phyloP scores from a whole-genome alignment of 2,888 invertebrate species.

The Tyria jacobaeae region DNA sequence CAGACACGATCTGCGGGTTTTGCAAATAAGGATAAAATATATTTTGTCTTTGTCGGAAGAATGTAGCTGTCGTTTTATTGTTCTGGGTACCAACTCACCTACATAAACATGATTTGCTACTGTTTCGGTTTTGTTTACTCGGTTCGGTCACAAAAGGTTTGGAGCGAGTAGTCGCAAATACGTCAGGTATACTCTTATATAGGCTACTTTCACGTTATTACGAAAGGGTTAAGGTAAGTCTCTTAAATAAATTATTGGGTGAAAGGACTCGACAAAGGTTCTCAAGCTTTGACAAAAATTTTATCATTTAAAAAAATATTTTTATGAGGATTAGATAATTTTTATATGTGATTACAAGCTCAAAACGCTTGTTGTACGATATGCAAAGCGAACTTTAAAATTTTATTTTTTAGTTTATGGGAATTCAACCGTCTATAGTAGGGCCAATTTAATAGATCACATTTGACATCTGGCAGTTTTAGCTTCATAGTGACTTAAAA shows the following conservation, averaged over 20 bases:
- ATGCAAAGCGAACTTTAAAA: too few species aligned
- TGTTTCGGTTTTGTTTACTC: slow-evolving; percentile 11
- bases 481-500: too few species aligned
- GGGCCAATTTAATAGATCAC: too few species aligned
- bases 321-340: neutral
- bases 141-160: slow-evolving; percentile 1
- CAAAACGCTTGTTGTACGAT: too few species aligned
- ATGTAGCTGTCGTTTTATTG: slow-evolving; percentile 51
- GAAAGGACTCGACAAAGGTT: neutral
- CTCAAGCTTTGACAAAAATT: neutral
- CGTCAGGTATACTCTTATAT: neutral
- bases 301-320: neutral
- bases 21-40: slow-evolving; percentile 58
- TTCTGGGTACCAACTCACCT: slow-evolving; percentile 39
- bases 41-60: slow-evolving; percentile 42
- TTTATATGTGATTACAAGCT: neutral
- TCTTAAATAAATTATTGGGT: neutral
- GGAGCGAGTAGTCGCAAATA: neutral
- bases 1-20: slow-evolving; percentile 35
- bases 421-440: too few species aligned
- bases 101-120: slow-evolving; percentile 45
- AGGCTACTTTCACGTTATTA: neutral
- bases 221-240: neutral
- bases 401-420: too few species aligned
- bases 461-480: too few species aligned